Conservation (phyloP, 2,888 invertebrate genomes). For the Sphinx pinastri region DNA sequence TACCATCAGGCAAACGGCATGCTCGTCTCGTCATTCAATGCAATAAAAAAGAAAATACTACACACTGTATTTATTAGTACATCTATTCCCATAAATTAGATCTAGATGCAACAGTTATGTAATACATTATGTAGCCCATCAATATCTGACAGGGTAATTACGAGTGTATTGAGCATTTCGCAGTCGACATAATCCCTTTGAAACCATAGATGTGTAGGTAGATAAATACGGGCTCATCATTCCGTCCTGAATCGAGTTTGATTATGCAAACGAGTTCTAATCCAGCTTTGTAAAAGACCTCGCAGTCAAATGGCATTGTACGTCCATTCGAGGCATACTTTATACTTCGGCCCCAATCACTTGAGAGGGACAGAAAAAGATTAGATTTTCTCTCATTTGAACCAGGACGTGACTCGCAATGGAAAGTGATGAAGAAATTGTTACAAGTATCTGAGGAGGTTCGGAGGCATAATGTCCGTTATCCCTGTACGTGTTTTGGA, state of each 20-base stretch:
- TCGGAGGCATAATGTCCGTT: conserved; percentile 65
- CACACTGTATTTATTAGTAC: not conserved
- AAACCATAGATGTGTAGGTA: conserved; percentile 36
- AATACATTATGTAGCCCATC: conserved; percentile 1
- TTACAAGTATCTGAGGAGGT: conserved; percentile 56
- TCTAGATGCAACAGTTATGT: not conserved
- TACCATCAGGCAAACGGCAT: too few relatives aligned
- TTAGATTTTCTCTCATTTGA: conserved; percentile 76
- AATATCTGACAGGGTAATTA: conserved; percentile 4
- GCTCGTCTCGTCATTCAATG: too few relatives aligned
- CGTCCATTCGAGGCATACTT: conserved; percentile 58
- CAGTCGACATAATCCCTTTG: conserved; percentile 27
- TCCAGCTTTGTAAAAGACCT: conserved; percentile 59
- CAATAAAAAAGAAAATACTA: too few relatives aligned
- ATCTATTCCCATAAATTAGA: not conserved
- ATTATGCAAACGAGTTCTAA: conserved; percentile 72
- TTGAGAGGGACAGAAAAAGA: conserved; percentile 65
- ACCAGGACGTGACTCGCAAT: conserved; percentile 67
- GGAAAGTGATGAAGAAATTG: conserved; percentile 66
- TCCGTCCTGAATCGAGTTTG: conserved; percentile 47
- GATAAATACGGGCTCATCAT: conserved; percentile 48
- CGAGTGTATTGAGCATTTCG: conserved; percentile 13
- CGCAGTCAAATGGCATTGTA: conserved; percentile 63
- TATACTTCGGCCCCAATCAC: conserved; percentile 64
- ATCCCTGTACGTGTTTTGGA: conserved; percentile 65